Base-by-base conservation (phyloP, 1,140 invertebrate species). In the Atopsyche davidsoni region DNA sequence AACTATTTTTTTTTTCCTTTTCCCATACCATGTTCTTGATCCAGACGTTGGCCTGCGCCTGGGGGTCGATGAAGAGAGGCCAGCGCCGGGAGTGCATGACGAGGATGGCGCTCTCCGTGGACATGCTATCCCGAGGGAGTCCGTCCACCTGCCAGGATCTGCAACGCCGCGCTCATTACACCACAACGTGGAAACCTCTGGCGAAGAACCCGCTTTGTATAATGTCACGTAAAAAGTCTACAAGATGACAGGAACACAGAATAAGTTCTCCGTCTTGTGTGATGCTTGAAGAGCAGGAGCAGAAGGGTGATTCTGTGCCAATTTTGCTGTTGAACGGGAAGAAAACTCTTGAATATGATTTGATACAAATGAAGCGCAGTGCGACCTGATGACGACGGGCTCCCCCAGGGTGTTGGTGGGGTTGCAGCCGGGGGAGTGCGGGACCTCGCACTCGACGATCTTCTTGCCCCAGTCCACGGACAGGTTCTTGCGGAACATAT, bases 101-200 rank as follows among this genome's bases (percentile, higher is more conserved):
- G 49, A 95, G 90, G 32, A 94, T 86, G 35, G 85, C 91, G 63
- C 94, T 96, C 62, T 95, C 91, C 38, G 87, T 85, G 1, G 90
- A 94, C 67, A 95, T 90, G 9, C 78, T 78, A 65, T 96, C 92
- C 25, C 83, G 79, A 1, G 92, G 92, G 38, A 96, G 71, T 0
- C 87, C 89, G 59, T 81, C 80, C 59, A 95, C 84, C 62, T 92
- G 88, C 92, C 92, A 96, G 2, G 64, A 67, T 51, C 70, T 72
- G 50, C 4, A 28, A 40, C 3, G 6, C n/a, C n/a, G n/a, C n/a
- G n/a, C n/a, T n/a, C n/a, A n/a, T n/a, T n/a, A n/a, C n/a, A n/a
- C n/a, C n/a, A n/a, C n/a, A n/a, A n/a, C n/a, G n/a, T n/a, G n/a
- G n/a, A n/a, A n/a, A n/a, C n/a, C n/a, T n/a, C n/a, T n/a, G n/a